Conservation (phyloP, 2,888 invertebrate genomes). For the Congeria kusceri region DNA sequence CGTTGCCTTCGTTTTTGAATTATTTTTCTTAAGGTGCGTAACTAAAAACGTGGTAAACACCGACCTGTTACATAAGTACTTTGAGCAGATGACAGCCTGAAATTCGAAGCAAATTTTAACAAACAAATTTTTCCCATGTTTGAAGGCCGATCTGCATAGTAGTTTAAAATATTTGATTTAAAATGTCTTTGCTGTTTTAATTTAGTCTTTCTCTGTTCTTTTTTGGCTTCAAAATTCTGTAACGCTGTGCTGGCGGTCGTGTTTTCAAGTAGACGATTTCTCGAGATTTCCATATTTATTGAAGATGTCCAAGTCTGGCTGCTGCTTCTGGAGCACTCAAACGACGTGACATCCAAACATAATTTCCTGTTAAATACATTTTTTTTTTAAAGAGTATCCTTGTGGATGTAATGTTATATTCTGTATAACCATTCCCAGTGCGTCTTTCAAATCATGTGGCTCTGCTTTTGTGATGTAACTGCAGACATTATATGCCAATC, state of each 20-base stretch:
- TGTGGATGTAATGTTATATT: slow-evolving; percentile 11
- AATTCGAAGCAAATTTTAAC: slow-evolving; percentile 34
- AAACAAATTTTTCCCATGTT: slow-evolving; percentile 18
- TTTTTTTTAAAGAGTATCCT: slow-evolving; percentile 10
- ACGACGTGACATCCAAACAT: slow-evolving; percentile 10
- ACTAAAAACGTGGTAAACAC: slow-evolving; percentile 19
- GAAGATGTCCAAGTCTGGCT: slow-evolving; percentile 19
- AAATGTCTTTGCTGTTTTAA: slow-evolving; percentile 24
- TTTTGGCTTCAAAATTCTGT: slow-evolving; percentile 20
- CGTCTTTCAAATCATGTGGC: slow-evolving; percentile 30
- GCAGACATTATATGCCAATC: slow-evolving; percentile 34
- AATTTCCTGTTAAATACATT: slow-evolving; percentile 9
- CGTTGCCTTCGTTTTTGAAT: slow-evolving; percentile 19
- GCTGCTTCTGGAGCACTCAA: slow-evolving; percentile 20
- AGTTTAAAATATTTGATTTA: slow-evolving; percentile 22
- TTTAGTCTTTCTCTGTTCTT: background rate
- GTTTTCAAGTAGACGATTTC: slow-evolving; percentile 28
- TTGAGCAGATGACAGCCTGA: background rate
- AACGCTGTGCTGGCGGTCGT: slow-evolving; percentile 2
- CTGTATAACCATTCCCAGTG: slow-evolving; percentile 14
- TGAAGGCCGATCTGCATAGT: slow-evolving; percentile 26
- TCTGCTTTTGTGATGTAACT: slow-evolving; percentile 39
- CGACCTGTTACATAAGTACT: background rate
- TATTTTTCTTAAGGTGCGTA: slow-evolving; percentile 1
- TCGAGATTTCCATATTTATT: slow-evolving; percentile 19